Base-by-base conservation (phyloP, 2,797 vertebrate genomes). In the Spondyliosoma cantharus region DNA sequence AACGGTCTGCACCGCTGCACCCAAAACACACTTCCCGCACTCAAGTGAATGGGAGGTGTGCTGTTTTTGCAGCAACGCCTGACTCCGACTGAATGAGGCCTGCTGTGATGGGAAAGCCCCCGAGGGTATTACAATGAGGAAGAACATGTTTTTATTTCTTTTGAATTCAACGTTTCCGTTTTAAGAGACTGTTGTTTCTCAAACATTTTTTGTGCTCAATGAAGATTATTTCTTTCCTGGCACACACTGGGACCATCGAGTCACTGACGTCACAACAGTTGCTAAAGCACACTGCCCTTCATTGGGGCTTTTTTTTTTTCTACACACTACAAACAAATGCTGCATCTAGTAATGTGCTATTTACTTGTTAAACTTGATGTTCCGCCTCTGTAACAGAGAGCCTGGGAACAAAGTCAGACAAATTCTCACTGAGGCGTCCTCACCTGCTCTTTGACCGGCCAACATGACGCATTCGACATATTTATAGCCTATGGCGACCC, bases 401-500 rank as follows among this genome's bases (percentile, higher is more conserved):
- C 82, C 72, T 89, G 80, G 83, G 84, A 90, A 86, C 81, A 80
- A 68, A 24, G 60, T 27, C 3, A 46, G 54, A 80, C 58, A 71
- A 54, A 74, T 74, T 85, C 69, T 76, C 50, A 71, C 74, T 77
- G 78, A 66, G 71, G 59, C 62, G 63, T 90, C 86, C 85, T 87
- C 85, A 89, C 82, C 87, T 91, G 88, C 85, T 82, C 91, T 93
- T 86, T 91, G 89, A 92, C 90, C 78, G 9, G 63, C 54, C 42
- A 70, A 82, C 75, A 68, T 61, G 59, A 48, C 2, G 12, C 17
- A 61, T 78, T 71, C 66, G 45, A 70, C 60, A 75, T 92, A 93
- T 94, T 93, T 91, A 91, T 91, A 93, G 87, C 70, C 37, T 8
- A 49, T n/a, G 27, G 68, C 1, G 58, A 88, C 80, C 83, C 75